Conservation (phyloP, 2,113 vertebrate genomes). For the Mus pahari region DNA sequence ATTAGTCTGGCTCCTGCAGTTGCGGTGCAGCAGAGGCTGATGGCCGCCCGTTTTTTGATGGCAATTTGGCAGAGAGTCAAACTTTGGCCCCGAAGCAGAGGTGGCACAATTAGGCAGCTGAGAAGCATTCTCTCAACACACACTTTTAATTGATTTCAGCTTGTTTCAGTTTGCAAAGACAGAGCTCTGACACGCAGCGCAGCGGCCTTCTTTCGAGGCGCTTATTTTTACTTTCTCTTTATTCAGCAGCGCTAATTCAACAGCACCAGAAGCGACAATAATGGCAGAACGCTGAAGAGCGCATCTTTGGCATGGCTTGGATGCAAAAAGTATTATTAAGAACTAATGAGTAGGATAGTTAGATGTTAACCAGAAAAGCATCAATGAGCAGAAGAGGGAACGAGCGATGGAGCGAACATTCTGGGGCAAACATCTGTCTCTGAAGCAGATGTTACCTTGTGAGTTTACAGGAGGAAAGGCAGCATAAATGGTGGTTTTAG, state of each 20-base stretch:
- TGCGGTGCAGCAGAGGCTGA: neutral
- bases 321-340: constrained; percentile 76
- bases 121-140: constrained; percentile 61
- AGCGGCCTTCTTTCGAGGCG: constrained; percentile 71
- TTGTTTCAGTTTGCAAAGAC: constrained; percentile 78
- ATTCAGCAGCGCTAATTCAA: constrained; percentile 63
- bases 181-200: constrained; percentile 53
- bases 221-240: constrained; percentile 81
- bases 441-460: constrained; percentile 84
- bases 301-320: constrained; percentile 72
- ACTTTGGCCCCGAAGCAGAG: constrained; percentile 82
- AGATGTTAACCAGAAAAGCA: constrained; percentile 73
- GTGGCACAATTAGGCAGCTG: constrained; percentile 75
- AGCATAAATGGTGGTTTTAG: constrained; percentile 66
- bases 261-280: constrained; percentile 77
- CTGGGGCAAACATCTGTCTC: constrained; percentile 74
- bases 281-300: constrained; percentile 67
- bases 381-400: constrained; percentile 70
- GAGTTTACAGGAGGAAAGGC: constrained; percentile 69
- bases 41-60: constrained; percentile 72
- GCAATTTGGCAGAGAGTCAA: constrained; percentile 81
- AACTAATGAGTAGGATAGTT: constrained; percentile 79
- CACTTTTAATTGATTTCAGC: constrained; percentile 77
- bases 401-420: constrained; percentile 51
- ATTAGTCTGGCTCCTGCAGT: neutral